phyloP scores from a whole-genome alignment of 2,888 invertebrate species.

The Elaeidobius kamerunicus region DNA sequence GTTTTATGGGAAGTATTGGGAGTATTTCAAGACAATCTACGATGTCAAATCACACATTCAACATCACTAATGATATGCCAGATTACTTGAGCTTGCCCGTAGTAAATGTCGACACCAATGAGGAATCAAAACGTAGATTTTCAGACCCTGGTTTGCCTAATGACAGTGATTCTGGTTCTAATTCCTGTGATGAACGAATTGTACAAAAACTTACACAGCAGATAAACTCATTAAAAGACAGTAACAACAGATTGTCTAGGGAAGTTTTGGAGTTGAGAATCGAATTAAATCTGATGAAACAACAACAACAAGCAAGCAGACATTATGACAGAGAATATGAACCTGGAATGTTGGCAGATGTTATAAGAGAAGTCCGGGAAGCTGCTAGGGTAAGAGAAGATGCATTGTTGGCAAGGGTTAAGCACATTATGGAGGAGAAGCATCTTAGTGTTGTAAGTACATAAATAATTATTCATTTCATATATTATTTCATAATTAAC shows the following conservation, averaged over 20 bases:
- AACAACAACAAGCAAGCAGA: constrained; percentile 41
- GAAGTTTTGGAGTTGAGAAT: constrained; percentile 73
- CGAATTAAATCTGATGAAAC: constrained; percentile 51
- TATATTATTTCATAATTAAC: too few species aligned
- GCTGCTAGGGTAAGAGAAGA: constrained; percentile 70
- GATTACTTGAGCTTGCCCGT: constrained; percentile 66
- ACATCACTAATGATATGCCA: constrained; percentile 39
- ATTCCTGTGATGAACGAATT: constrained; percentile 58
- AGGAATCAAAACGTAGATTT: constrained; percentile 56
- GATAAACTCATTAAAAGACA: constrained; percentile 66
- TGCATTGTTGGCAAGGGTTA: constrained; percentile 61
- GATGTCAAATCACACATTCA: constrained; percentile 30
- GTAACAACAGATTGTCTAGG: constrained; percentile 69
- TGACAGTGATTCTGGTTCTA: constrained; percentile 51
- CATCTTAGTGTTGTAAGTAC: constrained; percentile 48
- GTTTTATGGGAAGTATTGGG: constrained; percentile 34
- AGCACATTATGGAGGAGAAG: constrained; percentile 59
- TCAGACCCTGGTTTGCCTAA: constrained; percentile 65
- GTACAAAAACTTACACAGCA: constrained; percentile 68
- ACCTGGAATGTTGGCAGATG: constrained; percentile 70
- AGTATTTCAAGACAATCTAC: constrained; percentile 36
- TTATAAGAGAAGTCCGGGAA: constrained; percentile 71
- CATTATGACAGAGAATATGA: constrained; percentile 55
- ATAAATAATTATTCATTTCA: too few species aligned
- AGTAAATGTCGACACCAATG: constrained; percentile 58